Conservation (phyloP, 1,140 invertebrate species). For the Leptinotarsa lineolata region DNA sequence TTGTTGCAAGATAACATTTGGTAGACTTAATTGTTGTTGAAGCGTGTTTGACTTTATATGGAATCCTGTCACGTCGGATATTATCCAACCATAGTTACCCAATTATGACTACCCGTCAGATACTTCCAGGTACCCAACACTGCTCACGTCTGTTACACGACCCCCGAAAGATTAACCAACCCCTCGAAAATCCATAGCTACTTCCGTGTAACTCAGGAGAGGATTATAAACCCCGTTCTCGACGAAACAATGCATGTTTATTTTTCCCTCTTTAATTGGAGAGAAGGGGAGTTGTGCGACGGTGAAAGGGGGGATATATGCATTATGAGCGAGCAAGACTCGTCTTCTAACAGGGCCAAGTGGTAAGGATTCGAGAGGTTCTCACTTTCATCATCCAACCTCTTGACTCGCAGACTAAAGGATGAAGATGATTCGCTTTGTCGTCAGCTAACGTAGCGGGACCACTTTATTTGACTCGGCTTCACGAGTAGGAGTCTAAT, state of each 20-base stretch:
- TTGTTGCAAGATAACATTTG: too few relatives aligned
- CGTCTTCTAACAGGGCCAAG: constrained; percentile 1
- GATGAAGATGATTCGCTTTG: constrained; percentile 17
- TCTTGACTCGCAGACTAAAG: constrained; percentile 4
- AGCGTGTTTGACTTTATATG: too few relatives aligned
- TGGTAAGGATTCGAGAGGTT: constrained; percentile 15
- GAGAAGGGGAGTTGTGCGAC: not conserved
- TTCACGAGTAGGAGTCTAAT: too few relatives aligned
- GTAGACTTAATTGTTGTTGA: too few relatives aligned
- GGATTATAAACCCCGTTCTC: constrained; percentile 24
- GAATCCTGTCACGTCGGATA: too few relatives aligned
- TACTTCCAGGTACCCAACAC: constrained; percentile 1
- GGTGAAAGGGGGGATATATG: not conserved
- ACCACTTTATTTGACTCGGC: constrained; percentile 7
- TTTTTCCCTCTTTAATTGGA: constrained; percentile 21
- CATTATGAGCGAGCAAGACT: not conserved
- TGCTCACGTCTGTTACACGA: constrained; percentile 9
- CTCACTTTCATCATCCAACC: constrained; percentile 17
- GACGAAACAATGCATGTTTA: constrained; percentile 23
- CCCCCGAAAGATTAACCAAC: constrained; percentile 16
- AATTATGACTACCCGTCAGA: not conserved
- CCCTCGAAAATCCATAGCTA: constrained; percentile 8
- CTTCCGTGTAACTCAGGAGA: constrained; percentile 4
- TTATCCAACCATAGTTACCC: too few relatives aligned
- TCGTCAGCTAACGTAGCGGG: constrained; percentile 11